Conservation (phyloP, 2,113 vertebrate species). For the Zosterops pallidus region DNA sequence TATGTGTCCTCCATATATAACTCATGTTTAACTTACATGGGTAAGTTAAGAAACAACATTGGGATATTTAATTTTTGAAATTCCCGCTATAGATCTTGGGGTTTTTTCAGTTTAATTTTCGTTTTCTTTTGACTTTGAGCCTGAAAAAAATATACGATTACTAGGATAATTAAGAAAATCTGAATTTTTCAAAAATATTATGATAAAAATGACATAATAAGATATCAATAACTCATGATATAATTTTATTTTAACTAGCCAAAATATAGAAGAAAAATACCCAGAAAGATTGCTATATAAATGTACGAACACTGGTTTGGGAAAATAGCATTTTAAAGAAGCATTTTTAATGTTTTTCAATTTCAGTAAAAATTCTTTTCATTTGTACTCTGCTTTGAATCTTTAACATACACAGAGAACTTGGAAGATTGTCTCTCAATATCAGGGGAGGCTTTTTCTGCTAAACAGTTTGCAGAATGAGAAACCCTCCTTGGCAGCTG, state of each 20-base stretch:
- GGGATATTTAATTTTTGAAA: neutral
- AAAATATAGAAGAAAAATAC: neutral
- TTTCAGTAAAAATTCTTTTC: neutral
- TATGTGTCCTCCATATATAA: neutral
- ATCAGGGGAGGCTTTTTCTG: neutral
- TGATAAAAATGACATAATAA: neutral
- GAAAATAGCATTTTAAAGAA: neutral
- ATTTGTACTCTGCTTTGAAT: neutral
- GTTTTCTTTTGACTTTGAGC: neutral
- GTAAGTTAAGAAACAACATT: neutral
- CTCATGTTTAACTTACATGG: neutral
- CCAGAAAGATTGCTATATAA: neutral
- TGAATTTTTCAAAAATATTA: neutral
- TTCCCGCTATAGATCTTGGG: neutral
- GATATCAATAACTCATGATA: neutral
- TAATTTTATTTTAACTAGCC: neutral
- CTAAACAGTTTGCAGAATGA: conserved; percentile 35
- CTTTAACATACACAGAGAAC: neutral
- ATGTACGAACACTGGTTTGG: neutral
- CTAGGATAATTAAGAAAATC: neutral
- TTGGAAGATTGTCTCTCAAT: neutral
- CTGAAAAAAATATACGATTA: neutral
- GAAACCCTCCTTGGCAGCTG: conserved; percentile 36
- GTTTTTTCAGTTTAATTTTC: neutral
- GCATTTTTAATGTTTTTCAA: neutral